Percentiles rank a stretch among this genome's conserved stretches.
These are phyloP conservation scores for Liopterus haemorrhoidalis DNA, from an alignment of 2,888 invertebrate genomes.

Conservation along the genomic window DNA sequence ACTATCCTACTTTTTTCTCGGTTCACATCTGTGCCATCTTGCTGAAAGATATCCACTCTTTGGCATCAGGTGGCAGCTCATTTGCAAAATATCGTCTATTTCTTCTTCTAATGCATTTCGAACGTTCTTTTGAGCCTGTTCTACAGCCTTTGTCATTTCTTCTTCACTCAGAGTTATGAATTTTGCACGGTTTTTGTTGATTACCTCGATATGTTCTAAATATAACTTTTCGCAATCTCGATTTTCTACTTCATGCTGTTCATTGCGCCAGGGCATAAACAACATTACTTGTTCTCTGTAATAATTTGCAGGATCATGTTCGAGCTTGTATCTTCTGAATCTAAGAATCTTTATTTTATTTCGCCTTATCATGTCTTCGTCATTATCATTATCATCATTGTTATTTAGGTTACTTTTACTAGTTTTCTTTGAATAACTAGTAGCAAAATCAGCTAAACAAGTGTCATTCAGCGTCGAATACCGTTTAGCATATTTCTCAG, in stretches of 20 bases:
- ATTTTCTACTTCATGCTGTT: conserved; percentile 23
- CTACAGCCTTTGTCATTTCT: too few species aligned
- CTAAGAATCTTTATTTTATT: conserved; percentile 19
- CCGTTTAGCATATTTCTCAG: conserved; percentile 14
- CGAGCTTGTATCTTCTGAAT: conserved; percentile 19
- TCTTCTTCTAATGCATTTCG: too few species aligned
- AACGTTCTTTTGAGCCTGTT: too few species aligned
- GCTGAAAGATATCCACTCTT: too few species aligned
- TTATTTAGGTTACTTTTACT: too few species aligned
- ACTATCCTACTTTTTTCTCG: too few species aligned
- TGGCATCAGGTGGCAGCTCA: too few species aligned
- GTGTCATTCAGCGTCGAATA: conserved; percentile 3
- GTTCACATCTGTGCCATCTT: too few species aligned
- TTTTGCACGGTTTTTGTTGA: neutral
- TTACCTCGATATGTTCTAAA: neutral
- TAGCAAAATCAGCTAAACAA: conserved; percentile 27
- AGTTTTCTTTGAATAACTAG: conserved; percentile 16
- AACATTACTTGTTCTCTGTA: conserved; percentile 27
- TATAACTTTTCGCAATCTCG: conserved; percentile 16
- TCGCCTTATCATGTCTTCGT: conserved; percentile 13
- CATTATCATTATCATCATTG: conserved; percentile 17
- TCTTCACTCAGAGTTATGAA: too few species aligned
- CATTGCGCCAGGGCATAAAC: conserved; percentile 28
- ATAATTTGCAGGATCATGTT: conserved; percentile 15
- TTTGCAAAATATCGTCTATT: too few species aligned